phyloP scores from a whole-genome alignment of 35 echinoderm and acorn worm species.

The Eucidaris tribuloides region DNA sequence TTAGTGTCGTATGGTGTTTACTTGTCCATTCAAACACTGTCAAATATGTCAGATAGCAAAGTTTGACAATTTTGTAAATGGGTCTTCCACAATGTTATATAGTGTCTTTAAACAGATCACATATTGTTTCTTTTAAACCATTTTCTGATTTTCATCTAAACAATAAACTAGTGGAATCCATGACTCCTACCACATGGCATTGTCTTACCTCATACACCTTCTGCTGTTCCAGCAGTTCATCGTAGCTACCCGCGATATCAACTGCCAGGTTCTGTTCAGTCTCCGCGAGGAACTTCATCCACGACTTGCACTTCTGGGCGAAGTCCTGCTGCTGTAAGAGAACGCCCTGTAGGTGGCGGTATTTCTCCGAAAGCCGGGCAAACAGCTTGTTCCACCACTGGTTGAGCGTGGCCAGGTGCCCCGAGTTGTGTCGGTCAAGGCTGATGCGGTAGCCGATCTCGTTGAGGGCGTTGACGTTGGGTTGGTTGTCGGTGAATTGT shows the following conservation, averaged over 20 bases:
- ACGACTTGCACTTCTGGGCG: slow-evolving; percentile 86
- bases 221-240: slow-evolving; percentile 85
- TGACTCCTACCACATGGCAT: no score
- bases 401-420: slow-evolving; percentile 55
- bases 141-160: no score
- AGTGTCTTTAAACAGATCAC: no score
- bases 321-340: slow-evolving; percentile 95
- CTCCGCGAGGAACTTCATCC: slow-evolving; percentile 88
- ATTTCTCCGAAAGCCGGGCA: slow-evolving; percentile 80
- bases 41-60: no score
- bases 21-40: no score
- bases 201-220: slow-evolving; percentile 98
- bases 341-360: slow-evolving; percentile 75
- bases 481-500: slow-evolving; percentile 71
- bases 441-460: slow-evolving; percentile 88
- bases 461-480: slow-evolving; percentile 79
- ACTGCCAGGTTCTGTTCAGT: slow-evolving; percentile 83
- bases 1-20: no score
- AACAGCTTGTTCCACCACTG: slow-evolving; percentile 74
- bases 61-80: no score
- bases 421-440: slow-evolving; percentile 69
- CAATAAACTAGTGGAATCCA: no score
- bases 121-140: no score
- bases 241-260: slow-evolving; percentile 93
- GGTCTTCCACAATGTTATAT: no score